Base-by-base conservation (phyloP, 2,888 invertebrate species). In the Gasteruption jaculator region DNA sequence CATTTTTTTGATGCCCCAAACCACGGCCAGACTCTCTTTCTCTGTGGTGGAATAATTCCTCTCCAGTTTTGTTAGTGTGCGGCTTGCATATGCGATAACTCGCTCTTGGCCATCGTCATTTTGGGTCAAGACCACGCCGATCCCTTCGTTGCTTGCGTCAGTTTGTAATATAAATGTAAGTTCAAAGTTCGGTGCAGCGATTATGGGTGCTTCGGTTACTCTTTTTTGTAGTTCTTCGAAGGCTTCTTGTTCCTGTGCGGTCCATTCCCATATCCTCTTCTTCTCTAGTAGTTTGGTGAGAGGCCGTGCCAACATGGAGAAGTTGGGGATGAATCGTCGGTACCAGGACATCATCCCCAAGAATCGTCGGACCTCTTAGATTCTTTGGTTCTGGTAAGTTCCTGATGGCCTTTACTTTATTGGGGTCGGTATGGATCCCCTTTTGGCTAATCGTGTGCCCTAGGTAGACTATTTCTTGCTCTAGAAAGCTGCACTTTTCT, bases 401-500 rank as follows among this genome's bases (percentile, higher is more conserved):
- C 1, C 8, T 11, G 6, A 46, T 41, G 2, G 48, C 48, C 5
- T 8, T 15, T 3, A 48, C 22, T 18, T 48, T 50, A 0, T 48
- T 48, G 5, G 44, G 41, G 8, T 50, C 48, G 1, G 48, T 42
- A 0, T 24, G 26, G 5, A 50, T 30, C 1, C 46, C 46, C 2
- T 40, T 7, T 10, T 27, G 12, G 12, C 38, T 33, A 3, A 48
- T 30, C 0, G 45, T n/a, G 24, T 45, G 49, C 2, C 55, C 49
- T 7, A 45, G 31, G 8, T 47, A 57, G 21, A 16, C 50, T 1
- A 56, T 22, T 6, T 49, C 47, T 2, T 43, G 27, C 5, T 46
- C 24, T n/a, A 52, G 54, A 39, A 59, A 63, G n/a, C 50, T 42
- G 27, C 53, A 56, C 41, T 58, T 61, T 5, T 58, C 52, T 5